Conservation (phyloP, 2,797 vertebrate genomes). For the Rhinogobio ventralis region DNA sequence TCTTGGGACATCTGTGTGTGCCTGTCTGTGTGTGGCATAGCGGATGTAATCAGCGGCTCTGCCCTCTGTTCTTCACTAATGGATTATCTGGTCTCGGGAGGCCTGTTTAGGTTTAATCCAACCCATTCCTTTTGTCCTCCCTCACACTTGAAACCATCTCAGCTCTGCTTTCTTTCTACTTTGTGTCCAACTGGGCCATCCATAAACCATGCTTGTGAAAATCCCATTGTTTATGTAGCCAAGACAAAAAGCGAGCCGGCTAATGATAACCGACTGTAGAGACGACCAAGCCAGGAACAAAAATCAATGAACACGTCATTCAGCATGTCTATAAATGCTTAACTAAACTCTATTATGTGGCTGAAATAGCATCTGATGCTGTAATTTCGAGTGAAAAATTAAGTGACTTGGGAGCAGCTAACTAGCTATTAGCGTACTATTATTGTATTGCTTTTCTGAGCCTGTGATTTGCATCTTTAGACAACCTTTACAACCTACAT, state of each 20-base stretch:
- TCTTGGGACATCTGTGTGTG: conserved; percentile 17
- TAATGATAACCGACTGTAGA: conserved; percentile 38
- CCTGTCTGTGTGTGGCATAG: background rate
- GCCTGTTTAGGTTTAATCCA: conserved; percentile 34
- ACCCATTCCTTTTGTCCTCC: background rate
- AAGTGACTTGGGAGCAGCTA: background rate
- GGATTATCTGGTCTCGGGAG: conserved; percentile 22
- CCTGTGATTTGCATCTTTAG: background rate
- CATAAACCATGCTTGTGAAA: conserved; percentile 16
- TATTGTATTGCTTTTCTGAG: conserved; percentile 5
- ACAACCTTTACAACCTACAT: background rate
- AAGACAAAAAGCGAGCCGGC: conserved; percentile 1
- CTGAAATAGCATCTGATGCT: conserved; percentile 1
- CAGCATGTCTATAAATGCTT: conserved; percentile 37
- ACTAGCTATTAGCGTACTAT: background rate
- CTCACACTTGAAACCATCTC: conserved; percentile 9
- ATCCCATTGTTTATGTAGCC: conserved; percentile 34
- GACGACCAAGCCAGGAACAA: conserved; percentile 18
- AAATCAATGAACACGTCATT: conserved; percentile 43
- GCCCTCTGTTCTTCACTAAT: conserved; percentile 17
- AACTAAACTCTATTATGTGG: conserved; percentile 39
- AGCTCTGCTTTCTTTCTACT: background rate
- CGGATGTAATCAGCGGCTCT: background rate
- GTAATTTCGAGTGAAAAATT: background rate
- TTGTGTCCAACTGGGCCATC: conserved; percentile 3